These are phyloP conservation scores for Watsonalla binaria DNA, from an alignment of 2,888 invertebrate genomes.

Conservation along the genomic window DNA sequence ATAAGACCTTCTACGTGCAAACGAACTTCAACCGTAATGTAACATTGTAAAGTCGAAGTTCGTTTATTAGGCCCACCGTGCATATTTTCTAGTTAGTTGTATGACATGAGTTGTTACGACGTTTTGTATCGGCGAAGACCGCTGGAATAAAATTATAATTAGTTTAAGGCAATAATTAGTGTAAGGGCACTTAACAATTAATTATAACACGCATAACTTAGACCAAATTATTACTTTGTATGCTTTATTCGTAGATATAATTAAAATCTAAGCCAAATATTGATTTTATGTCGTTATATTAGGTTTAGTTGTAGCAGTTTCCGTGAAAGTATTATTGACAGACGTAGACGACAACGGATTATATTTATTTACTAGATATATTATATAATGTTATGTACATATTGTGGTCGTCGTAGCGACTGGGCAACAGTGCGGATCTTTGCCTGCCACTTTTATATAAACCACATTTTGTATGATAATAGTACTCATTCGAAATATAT, in stretches of 20 bases:
- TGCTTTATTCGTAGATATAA: slow-evolving; percentile 74
- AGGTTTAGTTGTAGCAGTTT: slow-evolving; percentile 60
- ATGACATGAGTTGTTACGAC: slow-evolving; percentile 36
- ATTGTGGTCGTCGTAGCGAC: slow-evolving; percentile 5
- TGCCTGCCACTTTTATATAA: slow-evolving; percentile 29
- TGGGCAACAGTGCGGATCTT: slow-evolving; percentile 32
- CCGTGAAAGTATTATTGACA: slow-evolving; percentile 72
- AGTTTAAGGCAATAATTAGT: slow-evolving; percentile 73
- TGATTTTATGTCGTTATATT: slow-evolving; percentile 70
- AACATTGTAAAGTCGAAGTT: too few relatives aligned
- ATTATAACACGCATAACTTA: slow-evolving; percentile 72
- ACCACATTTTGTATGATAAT: slow-evolving; percentile 39
- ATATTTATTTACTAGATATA: slow-evolving; percentile 66
- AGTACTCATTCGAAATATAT: slow-evolving; percentile 51
- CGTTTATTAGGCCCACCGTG: too few relatives aligned
- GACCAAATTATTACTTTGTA: slow-evolving; percentile 77
- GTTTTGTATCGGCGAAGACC: slow-evolving; percentile 32
- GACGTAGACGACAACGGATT: slow-evolving; percentile 51
- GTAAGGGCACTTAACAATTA: slow-evolving; percentile 73
- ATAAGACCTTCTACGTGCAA: too few relatives aligned
- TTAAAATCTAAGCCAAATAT: slow-evolving; percentile 79
- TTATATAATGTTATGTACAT: slow-evolving; percentile 9
- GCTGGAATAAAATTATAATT: slow-evolving; percentile 63
- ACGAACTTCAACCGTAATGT: too few relatives aligned
- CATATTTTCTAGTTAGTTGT: neutral